Base-by-base conservation (phyloP, 2,797 vertebrate species). In the Vultur gryphus region DNA sequence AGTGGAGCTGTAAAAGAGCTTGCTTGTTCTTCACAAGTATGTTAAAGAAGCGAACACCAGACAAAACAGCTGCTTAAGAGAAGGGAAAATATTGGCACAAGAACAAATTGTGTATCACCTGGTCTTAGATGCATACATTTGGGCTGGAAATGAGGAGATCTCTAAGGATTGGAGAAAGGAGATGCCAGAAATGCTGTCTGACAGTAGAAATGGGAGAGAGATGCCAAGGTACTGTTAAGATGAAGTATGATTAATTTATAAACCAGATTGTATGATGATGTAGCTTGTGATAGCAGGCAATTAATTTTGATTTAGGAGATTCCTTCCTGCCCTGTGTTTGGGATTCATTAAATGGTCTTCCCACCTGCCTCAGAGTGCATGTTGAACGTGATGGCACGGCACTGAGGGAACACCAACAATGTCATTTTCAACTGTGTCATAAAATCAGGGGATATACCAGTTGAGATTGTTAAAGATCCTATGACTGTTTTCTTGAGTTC, bases 241-340 rank as follows among this genome's bases (percentile, higher is more conserved):
- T 55, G 75, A 91, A 83, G 33, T 70, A 85, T 83, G 84, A 87
- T 87, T 93, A 91, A 95, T 96, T 95, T 95, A 87, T 91, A 91
- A 96, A 81, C n/a, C 72, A 54, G 65, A 75, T 67, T 88, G 61
- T 67, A 59, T 54, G 76, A 91, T 95, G 94, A 96, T 90, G 87
- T 81, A 86, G 23, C 69, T 94, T 88, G 57, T 81, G 90, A 88
- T 88, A 94, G 79, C 90, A 95, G 79, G 85, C 82, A 93, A 86
- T 96, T 95, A 84, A 71, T 93, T 95, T 88, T 96, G 67, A 91
- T 95, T 95, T 91, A 91, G 87, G 72, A 95, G 61, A 18, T 72
- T 95, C 28, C 41, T 80, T 88, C 65, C 61, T 5, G 2, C 79
- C 65, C 76, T 28, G 39, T 86, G 59, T 84, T 94, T 94, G 72